Percentiles rank a stretch among this genome's conserved stretches.
phyloP scores from a whole-genome alignment of 2,888 invertebrate species.

The Caenorhabditis uteleia region DNA sequence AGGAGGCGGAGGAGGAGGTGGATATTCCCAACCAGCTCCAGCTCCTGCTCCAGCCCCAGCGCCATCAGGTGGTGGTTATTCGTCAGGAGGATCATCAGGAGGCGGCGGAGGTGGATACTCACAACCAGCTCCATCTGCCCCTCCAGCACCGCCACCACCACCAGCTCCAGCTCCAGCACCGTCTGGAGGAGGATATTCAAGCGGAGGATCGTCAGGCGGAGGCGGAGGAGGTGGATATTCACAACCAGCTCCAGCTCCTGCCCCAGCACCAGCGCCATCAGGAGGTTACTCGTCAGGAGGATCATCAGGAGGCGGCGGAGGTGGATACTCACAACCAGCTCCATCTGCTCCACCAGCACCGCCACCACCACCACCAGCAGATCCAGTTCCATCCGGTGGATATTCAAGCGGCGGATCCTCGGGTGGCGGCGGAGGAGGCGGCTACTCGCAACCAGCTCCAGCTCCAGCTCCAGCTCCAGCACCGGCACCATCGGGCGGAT shows the following conservation, averaged over 20 bases:
- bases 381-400: conserved; percentile 21
- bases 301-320: conserved; percentile 3
- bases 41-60: conserved; percentile 10
- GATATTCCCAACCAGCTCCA: conserved; percentile 4
- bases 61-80: not conserved
- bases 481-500: too few species aligned
- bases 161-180: conserved; percentile 15
- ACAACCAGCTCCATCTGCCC: not conserved
- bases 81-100: conserved; percentile 5
- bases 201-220: conserved; percentile 13
- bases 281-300: conserved; percentile 12
- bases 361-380: conserved; percentile 19
- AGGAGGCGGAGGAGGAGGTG: not conserved
- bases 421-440: conserved; percentile 14
- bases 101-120: conserved; percentile 8
- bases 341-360: conserved; percentile 16
- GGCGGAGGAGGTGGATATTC: conserved; percentile 11
- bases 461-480: conserved; percentile 11
- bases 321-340: conserved; percentile 6
- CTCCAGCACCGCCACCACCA: conserved; percentile 15
- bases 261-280: conserved; percentile 9
- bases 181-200: too few species aligned
- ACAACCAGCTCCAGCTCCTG: conserved; percentile 8
- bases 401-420: conserved; percentile 17
- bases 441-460: conserved; percentile 9